A percentile compares a stretch with the other conserved stretches of the same genome.
Conservation (phyloP, 2,113 vertebrate species). For the Peromyscus leucopus region DNA sequence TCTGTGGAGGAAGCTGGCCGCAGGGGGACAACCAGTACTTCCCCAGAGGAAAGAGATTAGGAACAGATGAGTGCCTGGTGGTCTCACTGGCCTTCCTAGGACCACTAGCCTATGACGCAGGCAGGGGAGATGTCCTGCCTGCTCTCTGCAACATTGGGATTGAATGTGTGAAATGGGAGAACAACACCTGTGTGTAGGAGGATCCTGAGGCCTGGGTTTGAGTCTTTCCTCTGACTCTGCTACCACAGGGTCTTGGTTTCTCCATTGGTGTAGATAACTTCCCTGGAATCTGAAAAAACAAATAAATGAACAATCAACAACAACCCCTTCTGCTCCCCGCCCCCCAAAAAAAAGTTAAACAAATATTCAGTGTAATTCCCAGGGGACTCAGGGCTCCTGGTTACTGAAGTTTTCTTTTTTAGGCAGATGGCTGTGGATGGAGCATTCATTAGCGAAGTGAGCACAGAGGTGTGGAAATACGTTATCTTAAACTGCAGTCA, state of each 20-base stretch:
- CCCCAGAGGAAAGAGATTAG: neutral
- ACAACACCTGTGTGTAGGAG: neutral
- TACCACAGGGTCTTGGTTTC: neutral
- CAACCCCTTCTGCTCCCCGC: too few species aligned
- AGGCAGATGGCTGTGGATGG: neutral
- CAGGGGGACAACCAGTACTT: neutral
- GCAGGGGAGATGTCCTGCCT: neutral
- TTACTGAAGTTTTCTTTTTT: neutral
- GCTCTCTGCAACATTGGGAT: neutral
- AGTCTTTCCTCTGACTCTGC: neutral
- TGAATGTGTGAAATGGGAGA: too few species aligned
- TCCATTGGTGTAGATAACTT: neutral
- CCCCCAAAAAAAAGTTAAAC: neutral
- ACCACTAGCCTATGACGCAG: rapidly evolving
- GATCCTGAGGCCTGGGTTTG: neutral
- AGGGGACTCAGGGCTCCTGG: neutral
- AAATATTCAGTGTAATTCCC: neutral
- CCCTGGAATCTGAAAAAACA: neutral
- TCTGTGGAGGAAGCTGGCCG: neutral
- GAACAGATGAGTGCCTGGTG: neutral
- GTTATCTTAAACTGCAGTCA: neutral
- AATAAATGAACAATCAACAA: neutral
- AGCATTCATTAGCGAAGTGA: neutral
- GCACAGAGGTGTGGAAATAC: neutral
- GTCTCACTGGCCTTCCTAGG: neutral